Base-by-base conservation (phyloP, 2,113 vertebrate species). In the Lichenostomus cassidix region DNA sequence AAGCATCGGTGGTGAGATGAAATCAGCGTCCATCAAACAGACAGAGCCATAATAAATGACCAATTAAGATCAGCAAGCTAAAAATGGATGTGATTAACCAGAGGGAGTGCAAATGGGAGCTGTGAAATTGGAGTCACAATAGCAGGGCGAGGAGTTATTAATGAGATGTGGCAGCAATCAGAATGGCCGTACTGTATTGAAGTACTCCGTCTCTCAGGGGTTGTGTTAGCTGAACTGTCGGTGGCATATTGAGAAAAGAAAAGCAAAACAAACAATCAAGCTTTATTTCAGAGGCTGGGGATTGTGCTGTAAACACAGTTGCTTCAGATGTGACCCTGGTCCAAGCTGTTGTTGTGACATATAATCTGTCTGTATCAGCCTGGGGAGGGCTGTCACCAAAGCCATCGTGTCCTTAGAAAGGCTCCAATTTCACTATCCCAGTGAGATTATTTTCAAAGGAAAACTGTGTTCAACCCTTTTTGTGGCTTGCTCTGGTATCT, bases 91-190 rank as follows among this genome's bases (percentile, higher is more conserved):
- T 77, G 87, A 92, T 94, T 86, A 91, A 91, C 41, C 37, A 60
- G 67, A 71, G 29, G 58, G 37, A 53, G 76, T 50, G 50, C 53
- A 90, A 92, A 92, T 31, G 28, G 21, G 78, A 92, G 76, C 87
- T 63, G 55, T 77, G 87, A 87, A 96, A 95, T 68, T 65, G 76
- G 75, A 95, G 81, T 86, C 3, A 15, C 90, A 75, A 33, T 44
- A 53, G 68, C 83, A 71, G 90, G 80, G 63, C 65, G 60, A 41
- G 1, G 73, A 73, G 84, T 91, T 91, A 92, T 88, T 94, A 89
- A 97, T 74, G 88, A 63, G 73, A 78, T 44, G 81, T 91, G 89
- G 84, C 87, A 92, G 69, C 71, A 87, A 58, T 92, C 73, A 63
- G 46, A 87, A 73, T n/a, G 65, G 53, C 55, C 69, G 67, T 18